phyloP scores from a whole-genome alignment of 2,888 invertebrate genomes.

The Eilema caniola region DNA sequence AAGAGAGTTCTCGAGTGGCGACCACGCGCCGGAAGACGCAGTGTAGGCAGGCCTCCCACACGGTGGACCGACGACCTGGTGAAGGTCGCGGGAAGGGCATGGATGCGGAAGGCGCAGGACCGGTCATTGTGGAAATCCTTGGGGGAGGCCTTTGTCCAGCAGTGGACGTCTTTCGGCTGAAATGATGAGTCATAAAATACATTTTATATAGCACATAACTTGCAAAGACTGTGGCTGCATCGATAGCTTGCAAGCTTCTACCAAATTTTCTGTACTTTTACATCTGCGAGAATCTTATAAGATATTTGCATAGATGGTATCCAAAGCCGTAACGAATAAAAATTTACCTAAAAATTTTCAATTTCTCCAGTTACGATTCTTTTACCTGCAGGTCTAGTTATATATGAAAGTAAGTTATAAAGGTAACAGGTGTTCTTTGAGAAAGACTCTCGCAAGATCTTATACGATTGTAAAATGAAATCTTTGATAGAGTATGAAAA shows the following conservation, averaged over 20 bases:
- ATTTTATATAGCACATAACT: not conserved
- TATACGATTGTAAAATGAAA: conserved; percentile 24
- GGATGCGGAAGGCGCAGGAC: too few relatives aligned
- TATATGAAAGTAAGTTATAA: conserved; percentile 15
- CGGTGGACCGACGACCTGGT: too few relatives aligned
- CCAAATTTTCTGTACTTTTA: not conserved
- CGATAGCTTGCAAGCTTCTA: not conserved
- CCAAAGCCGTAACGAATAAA: conserved; percentile 10
- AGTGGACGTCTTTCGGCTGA: too few relatives aligned
- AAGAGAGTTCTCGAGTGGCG: too few relatives aligned
- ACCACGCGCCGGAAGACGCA: too few relatives aligned
- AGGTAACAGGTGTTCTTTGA: conserved; percentile 35
- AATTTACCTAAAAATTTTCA: conserved; percentile 20
- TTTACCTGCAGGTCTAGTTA: conserved; percentile 19
- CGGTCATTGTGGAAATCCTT: too few relatives aligned
- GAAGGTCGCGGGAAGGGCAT: too few relatives aligned
- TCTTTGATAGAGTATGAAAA: conserved; percentile 21
- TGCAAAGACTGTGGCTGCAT: not conserved
- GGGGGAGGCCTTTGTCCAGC: too few relatives aligned
- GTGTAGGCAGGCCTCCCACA: too few relatives aligned
- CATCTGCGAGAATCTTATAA: not conserved
- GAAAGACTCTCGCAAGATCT: conserved; percentile 14
- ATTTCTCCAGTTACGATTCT: conserved; percentile 26
- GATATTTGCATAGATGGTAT: not conserved
- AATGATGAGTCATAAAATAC: too few relatives aligned